phyloP scores from a whole-genome alignment of 2,888 invertebrate genomes.

The Beris chalybata region DNA sequence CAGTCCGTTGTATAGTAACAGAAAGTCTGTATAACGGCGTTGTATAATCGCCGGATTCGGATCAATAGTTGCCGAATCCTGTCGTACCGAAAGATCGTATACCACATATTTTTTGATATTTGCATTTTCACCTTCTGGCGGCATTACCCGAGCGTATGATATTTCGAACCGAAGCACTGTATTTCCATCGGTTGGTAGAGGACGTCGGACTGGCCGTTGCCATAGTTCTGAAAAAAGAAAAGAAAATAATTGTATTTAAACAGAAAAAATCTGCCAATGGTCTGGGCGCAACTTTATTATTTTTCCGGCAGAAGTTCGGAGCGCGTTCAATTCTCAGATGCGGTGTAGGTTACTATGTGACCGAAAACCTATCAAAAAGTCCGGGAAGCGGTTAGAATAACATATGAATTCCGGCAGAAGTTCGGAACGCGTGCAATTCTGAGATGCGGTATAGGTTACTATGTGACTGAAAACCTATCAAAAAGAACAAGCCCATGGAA shows the following conservation, averaged over 20 bases:
- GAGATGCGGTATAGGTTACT: no score
- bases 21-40: slow-evolving; percentile 72
- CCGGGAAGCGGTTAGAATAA: no score
- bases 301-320: no score
- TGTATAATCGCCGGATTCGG: slow-evolving; percentile 67
- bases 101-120: slow-evolving; percentile 67
- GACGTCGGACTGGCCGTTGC: slow-evolving; percentile 46
- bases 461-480: no score
- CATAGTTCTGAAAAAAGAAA: slow-evolving; percentile 48
- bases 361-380: no score
- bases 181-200: slow-evolving; percentile 47
- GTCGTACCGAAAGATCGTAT: slow-evolving; percentile 67
- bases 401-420: no score
- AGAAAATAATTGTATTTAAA: slow-evolving; percentile 1
- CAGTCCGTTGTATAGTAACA: slow-evolving; percentile 65
- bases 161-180: slow-evolving; percentile 62
- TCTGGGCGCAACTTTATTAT: no score
- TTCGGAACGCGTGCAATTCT: no score
- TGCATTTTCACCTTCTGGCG: slow-evolving; percentile 60
- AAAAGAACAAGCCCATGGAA: no score
- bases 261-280: no score
- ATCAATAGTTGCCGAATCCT: slow-evolving; percentile 61
- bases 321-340: no score
- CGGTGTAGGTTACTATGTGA: no score
- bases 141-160: slow-evolving; percentile 66